Evolutionary conservation across 2,888 invertebrate genomes (phyloP), one percentile per base, ranked within the genome.

Genomic region (Adineta ricciae): DNA sequence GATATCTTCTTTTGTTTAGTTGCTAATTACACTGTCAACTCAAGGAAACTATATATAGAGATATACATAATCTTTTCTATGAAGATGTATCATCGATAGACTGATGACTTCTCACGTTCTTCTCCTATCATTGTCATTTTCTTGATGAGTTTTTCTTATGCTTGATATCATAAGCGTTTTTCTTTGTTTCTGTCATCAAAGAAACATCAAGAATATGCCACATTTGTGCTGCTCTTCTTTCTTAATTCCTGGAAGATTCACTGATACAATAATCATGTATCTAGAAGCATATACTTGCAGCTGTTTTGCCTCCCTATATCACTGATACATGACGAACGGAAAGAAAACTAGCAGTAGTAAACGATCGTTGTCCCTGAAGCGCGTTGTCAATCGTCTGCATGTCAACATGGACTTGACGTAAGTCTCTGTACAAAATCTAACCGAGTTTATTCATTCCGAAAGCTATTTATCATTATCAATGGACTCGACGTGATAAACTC

Each of bases 111-210:
- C 64, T 64, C 14, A 64, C 27, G n/a, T 64, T 64, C 9, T 11
- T 64, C 14, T 14, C n/a, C 27, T 46, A 64, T 27, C 27, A 14
- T 64, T 64, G 64, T 32, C 27, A 64, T 64, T 64, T 2, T 64
- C 27, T 64, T 64, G n/a, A 64, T n/a, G 32, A 64, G 64, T 64
- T 64, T 64, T 64, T 64, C 64, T 64, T 64, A 27, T 64, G 64
- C 27, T 32, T 14, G 64, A 64, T 64, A 64, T 64, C 27, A 3
- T n/a, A 64, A 64, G 64, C 64, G 11, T 32, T 64, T 64, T 32
- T 32, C 64, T n/a, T 50, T 50, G 50, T 50, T 50, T 50, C 11
- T 50, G 19, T 32, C 14, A 32, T 64, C 0, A 64, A 64, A 64
- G 27, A 14, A 64, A 64, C 64, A 64, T 64, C 1, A 14, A 64